Base-by-base conservation (phyloP, 2,113 vertebrate genomes). In the human region DNA sequence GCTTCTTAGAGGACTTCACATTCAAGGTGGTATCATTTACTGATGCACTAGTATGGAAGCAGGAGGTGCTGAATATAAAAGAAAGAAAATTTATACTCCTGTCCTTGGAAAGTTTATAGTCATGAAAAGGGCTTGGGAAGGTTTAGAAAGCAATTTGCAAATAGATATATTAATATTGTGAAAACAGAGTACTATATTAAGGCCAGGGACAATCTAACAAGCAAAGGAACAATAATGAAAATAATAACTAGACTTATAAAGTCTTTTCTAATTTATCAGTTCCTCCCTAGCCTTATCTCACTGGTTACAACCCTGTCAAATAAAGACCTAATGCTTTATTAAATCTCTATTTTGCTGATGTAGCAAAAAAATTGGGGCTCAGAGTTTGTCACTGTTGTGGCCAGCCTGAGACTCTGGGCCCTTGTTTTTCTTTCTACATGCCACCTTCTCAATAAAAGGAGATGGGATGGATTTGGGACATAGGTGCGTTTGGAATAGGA, bases 171-270 rank as follows among this genome's bases (percentile, higher is more conserved):
- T 94, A 97, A 96, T 94, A 90, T 40, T 57, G 59, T 92, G 30
- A 79, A 96, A 93, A 92, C 22, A 76, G 72, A 93, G 40, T 86
- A 76, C 72, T 97, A 80, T 89, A 83, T 85, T 92, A 90, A 96
- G 57, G 79, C 35, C 88, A 95, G 75, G 81, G 68, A 96, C 72
- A 79, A 86, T 90, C 61, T 93, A 84, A 10, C 94, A 92, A 96
- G 92, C 97, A 97, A 97, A 98, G 52, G 93, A 95, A 96, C 70
- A 59, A 95, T 96, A 89, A 96, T 95, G 79, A 97, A 97, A 92
- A 81, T 75, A 92, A 72, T 90, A 94, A 93, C 66, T 57, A 50
- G 48, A 96, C 93, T 90, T 90, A 75, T 14, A 38, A 25, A 38
- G 40, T 85, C 45, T 50, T 97, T 88, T 95, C 38, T 94, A 88